A percentile compares a stretch with the other conserved stretches of the same genome.
Evolutionary conservation across 2,888 invertebrate species (phyloP).

Genomic region (Smittia aterrima): DNA sequence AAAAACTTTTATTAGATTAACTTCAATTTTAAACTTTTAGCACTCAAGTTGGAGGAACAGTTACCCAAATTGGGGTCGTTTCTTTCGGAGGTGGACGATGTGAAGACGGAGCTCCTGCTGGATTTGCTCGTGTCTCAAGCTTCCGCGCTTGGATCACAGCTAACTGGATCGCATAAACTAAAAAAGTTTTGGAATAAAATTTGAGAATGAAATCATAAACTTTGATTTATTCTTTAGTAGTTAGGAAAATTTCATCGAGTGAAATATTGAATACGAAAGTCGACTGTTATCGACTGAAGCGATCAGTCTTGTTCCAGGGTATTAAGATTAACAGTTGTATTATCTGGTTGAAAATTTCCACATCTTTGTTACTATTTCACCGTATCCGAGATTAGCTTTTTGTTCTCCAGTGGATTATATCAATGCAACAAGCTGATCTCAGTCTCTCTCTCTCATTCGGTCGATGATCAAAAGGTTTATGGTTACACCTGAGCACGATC

Average conservation of each 20-base stretch:
- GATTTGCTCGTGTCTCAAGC: conserved; percentile 50
- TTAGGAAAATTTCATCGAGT: conserved; percentile 9
- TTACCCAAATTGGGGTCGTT: conserved; percentile 48
- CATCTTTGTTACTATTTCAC: not conserved
- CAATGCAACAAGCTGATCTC: not conserved
- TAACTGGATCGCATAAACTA: not conserved
- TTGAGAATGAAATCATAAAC: too few relatives aligned
- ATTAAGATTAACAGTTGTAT: conserved; percentile 20
- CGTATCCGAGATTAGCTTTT: not conserved
- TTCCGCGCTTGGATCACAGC: conserved; percentile 50
- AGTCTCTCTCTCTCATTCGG: not conserved
- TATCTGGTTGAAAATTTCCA: not conserved
- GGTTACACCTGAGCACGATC: not conserved
- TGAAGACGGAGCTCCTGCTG: conserved; percentile 49
- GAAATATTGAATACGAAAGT: conserved; percentile 31
- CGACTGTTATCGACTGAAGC: conserved; percentile 4
- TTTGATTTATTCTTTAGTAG: too few relatives aligned
- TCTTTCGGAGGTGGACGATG: conserved; percentile 52
- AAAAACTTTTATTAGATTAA: too few relatives aligned
- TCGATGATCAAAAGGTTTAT: not conserved
- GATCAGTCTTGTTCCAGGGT: conserved; percentile 1
- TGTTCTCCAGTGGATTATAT: not conserved
- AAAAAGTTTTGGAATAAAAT: too few relatives aligned
- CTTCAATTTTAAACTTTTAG: too few relatives aligned
- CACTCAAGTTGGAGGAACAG: conserved; percentile 20